Conservation (phyloP, 2,888 invertebrate genomes). For the Elgonia sp. region DNA sequence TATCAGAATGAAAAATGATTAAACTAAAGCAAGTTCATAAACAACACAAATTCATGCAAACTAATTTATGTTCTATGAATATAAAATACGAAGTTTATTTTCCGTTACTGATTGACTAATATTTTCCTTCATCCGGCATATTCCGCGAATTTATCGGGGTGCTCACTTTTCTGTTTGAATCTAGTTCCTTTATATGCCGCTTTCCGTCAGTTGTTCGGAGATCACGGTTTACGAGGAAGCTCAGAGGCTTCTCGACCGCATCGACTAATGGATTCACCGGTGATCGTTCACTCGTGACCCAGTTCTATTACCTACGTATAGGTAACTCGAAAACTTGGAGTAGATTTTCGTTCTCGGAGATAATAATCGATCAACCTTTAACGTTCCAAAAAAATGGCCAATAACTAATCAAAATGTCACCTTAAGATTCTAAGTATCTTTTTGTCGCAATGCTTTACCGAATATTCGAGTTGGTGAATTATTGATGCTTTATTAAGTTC, state of each 20-base stretch:
- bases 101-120: conserved; percentile 42
- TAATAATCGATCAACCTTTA: conserved; percentile 50
- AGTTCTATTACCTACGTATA: conserved; percentile 46
- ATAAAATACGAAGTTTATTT: conserved; percentile 45
- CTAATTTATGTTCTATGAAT: conserved; percentile 43
- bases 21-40: conserved; percentile 6
- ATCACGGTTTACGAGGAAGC: conserved; percentile 66
- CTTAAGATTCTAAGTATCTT: no score
- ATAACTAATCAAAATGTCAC: not conserved
- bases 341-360: conserved; percentile 34
- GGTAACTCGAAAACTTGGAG: not conserved
- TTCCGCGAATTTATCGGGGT: conserved; percentile 47
- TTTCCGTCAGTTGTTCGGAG: conserved; percentile 56
- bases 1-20: conserved; percentile 17
- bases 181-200: conserved; percentile 46
- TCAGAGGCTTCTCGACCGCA: conserved; percentile 66
- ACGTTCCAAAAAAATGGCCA: conserved; percentile 15
- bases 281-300: conserved; percentile 56
- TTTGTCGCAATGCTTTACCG: no score
- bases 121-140: conserved; percentile 43
- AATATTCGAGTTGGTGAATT: no score
- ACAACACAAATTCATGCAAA: conserved; percentile 23
- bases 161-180: conserved; percentile 50
- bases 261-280: conserved; percentile 65
- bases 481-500: no score